A percentile compares a stretch with the other conserved stretches of the same genome.
These are phyloP conservation scores for Hydriomena furcata DNA, from an alignment of 2,888 invertebrate genomes.

Conservation along the genomic window DNA sequence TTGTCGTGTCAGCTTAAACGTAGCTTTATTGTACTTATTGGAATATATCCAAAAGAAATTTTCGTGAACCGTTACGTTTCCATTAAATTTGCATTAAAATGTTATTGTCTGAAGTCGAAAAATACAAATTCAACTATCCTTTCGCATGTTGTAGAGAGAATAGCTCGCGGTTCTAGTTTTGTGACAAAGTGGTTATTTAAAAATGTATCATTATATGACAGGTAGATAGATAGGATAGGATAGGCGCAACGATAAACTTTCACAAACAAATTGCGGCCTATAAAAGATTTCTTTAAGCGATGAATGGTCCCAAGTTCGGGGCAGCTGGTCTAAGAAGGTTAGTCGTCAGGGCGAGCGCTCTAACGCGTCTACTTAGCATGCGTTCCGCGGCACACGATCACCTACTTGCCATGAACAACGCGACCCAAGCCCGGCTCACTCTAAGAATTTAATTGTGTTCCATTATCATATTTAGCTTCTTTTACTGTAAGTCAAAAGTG, in stretches of 20 bases:
- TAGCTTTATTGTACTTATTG: conserved; percentile 41
- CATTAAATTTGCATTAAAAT: too few relatives aligned
- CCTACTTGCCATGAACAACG: conserved; percentile 81
- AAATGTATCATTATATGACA: conserved; percentile 43
- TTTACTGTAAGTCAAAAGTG: conserved; percentile 83
- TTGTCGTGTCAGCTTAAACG: neutral
- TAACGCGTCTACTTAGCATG: conserved; percentile 65
- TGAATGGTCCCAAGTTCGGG: conserved; percentile 66
- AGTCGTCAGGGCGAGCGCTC: conserved; percentile 47
- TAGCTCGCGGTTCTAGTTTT: conserved; percentile 10
- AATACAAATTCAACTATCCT: too few relatives aligned
- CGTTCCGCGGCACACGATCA: conserved; percentile 54
- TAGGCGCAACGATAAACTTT: conserved; percentile 62
- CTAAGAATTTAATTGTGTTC: conserved; percentile 82
- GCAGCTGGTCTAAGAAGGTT: conserved; percentile 65
- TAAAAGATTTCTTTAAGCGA: conserved; percentile 68
- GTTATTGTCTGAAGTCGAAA: neutral
- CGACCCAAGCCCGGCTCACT: conserved; percentile 75
- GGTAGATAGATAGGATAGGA: too few relatives aligned
- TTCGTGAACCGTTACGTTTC: conserved; percentile 5
- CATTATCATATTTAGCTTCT: conserved; percentile 83
- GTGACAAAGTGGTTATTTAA: conserved; percentile 23
- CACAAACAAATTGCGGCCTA: conserved; percentile 64
- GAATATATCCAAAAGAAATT: conserved; percentile 39
- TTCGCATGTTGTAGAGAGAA: neutral